Base-by-base conservation (phyloP, 1,140 invertebrate genomes). In the Drosophila nikananu region DNA sequence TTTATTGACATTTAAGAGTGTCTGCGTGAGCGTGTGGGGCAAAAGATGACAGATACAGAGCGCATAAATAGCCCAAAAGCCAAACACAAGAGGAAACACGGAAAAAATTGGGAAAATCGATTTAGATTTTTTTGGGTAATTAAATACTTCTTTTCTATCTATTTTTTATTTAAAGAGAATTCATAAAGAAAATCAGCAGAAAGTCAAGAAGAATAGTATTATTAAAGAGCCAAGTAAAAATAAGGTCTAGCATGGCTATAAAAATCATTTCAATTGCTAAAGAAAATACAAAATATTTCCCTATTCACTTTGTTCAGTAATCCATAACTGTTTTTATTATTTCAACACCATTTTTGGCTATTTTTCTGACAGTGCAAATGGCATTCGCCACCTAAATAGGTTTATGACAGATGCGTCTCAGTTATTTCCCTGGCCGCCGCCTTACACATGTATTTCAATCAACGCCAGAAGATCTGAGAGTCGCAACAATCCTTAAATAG, bases 1-100 rank as follows among this genome's bases (percentile, higher is more conserved):
- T 89, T 89, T 90, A 89, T 89, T 84, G 86, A 68, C 71, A 79
- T 89, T 89, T 90, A 89, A 89, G 70, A 51, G 70, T 73, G 46
- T 51, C 67, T 89, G 86, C 65, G 79, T 71, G 44, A 65, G 44
- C 76, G 30, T 74, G 42, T 71, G 67, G 44, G 67, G 64, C 41
- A 52, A 71, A 70, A 57, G 52, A 73, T 73, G 67, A 73, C 71
- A 73, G 71, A 51, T 61, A 73, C 67, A 73, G 71, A 73, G 71
- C 71, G 68, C 71, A 73, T 73, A 61, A 73, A 73, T 73, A 73
- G 44, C 67, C 35, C 27, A 52, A 73, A 73, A 73, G 39, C 17
- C 64, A 68, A 68, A 71, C 30, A 71, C 37, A 42, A 68, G 21
- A 37, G 54, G 13, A 46, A 46, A 55, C 49, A 23, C 39, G 27